phyloP scores from a whole-genome alignment of 2,797 vertebrate species.

The Sarcoramphus papa region DNA sequence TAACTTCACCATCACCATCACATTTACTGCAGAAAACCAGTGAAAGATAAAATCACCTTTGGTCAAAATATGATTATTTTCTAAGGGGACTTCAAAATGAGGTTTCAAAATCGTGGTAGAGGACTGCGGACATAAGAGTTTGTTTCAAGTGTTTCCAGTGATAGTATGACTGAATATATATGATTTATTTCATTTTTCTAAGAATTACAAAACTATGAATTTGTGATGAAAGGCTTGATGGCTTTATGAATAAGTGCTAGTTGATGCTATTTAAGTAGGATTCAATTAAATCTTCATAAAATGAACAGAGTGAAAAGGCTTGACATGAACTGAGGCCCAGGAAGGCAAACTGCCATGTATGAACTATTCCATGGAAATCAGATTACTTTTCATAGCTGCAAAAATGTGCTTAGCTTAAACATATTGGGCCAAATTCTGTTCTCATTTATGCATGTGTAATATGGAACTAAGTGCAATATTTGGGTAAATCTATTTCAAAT shows the following conservation, averaged over 20 bases:
- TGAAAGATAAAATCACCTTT: constrained; percentile 1
- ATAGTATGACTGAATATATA: constrained; percentile 19
- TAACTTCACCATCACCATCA: neutral
- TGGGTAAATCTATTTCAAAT: constrained; percentile 66
- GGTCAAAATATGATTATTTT: neutral
- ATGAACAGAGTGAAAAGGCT: constrained; percentile 60
- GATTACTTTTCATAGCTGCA: constrained; percentile 64
- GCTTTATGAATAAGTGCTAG: constrained; percentile 68
- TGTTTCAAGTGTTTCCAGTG: constrained; percentile 49
- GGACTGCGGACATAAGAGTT: constrained; percentile 13
- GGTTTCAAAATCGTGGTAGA: neutral
- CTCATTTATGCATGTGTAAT: constrained; percentile 48
- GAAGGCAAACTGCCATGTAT: constrained; percentile 65
- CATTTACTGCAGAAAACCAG: neutral
- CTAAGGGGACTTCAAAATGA: neutral
- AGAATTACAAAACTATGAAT: constrained; percentile 57
- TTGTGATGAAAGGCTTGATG: constrained; percentile 65
- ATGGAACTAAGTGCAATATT: constrained; percentile 60
- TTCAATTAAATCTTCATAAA: constrained; percentile 71
- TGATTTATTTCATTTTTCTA: neutral
- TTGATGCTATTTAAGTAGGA: constrained; percentile 71
- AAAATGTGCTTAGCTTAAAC: constrained; percentile 63
- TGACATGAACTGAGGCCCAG: constrained; percentile 64
- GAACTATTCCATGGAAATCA: constrained; percentile 65
- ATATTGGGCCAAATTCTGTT: constrained; percentile 59